A percentile compares a stretch with the other conserved stretches of the same genome.
Evolutionary conservation across 2,113 vertebrate genomes (phyloP).

Genomic region (Scalopus aquaticus): DNA sequence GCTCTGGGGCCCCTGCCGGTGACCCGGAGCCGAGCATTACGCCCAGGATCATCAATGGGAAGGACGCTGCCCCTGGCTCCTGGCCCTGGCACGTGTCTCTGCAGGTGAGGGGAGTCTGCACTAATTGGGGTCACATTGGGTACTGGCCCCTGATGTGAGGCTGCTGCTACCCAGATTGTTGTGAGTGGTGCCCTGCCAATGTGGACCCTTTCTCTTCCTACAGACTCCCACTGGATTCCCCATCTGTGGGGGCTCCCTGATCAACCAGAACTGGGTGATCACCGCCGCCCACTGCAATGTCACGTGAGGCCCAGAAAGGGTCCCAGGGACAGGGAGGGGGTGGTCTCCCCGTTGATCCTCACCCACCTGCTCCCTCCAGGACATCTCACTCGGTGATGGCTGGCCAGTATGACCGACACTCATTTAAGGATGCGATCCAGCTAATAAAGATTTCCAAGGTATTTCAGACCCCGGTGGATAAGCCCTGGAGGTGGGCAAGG

Average conservation of each 20-base stretch:
- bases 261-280: slow-evolving; percentile 88
- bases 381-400: slow-evolving; percentile 87
- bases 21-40: slow-evolving; percentile 80
- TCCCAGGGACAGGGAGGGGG: accelerated
- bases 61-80: slow-evolving; percentile 81
- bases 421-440: slow-evolving; percentile 82
- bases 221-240: slow-evolving; percentile 89
- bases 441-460: slow-evolving; percentile 86
- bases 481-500: accelerated
- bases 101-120: slow-evolving; percentile 74
- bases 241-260: slow-evolving; percentile 91
- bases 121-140: accelerated
- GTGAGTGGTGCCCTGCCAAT: accelerated
- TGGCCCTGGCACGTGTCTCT: slow-evolving; percentile 89
- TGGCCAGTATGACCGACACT: slow-evolving; percentile 89
- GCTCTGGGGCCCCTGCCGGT: slow-evolving; percentile 85
- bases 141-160: not conserved
- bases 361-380: slow-evolving; percentile 65
- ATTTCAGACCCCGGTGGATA: not conserved
- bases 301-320: slow-evolving; percentile 73
- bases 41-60: slow-evolving; percentile 83
- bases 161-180: not conserved
- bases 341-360: not conserved
- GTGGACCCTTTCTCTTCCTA: not conserved
- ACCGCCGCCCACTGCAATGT: slow-evolving; percentile 89